Conservation (phyloP, 2,888 invertebrate species). For the Gymnosoma rotundatum region DNA sequence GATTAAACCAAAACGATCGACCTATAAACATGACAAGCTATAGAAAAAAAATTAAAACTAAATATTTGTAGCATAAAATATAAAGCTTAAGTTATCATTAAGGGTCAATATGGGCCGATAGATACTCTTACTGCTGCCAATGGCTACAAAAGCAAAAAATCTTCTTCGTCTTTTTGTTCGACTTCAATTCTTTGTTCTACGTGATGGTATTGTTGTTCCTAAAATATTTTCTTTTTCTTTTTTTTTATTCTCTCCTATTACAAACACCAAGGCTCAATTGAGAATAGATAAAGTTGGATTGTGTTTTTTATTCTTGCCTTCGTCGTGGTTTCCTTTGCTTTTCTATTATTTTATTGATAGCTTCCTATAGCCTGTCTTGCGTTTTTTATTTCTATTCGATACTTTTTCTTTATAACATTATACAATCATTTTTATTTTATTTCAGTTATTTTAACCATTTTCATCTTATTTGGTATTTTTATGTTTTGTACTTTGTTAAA, state of each 20-base stretch:
- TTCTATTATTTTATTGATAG: constrained; percentile 35
- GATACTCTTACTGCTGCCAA: constrained; percentile 40
- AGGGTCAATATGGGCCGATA: constrained; percentile 75
- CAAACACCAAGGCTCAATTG: constrained; percentile 76
- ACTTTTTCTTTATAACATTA: constrained; percentile 22
- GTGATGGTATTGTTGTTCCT: constrained; percentile 40
- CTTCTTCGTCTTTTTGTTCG: constrained; percentile 27
- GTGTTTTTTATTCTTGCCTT: constrained; percentile 65
- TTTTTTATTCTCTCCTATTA: constrained; percentile 7
- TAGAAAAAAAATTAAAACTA: neutral
- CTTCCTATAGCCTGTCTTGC: constrained; percentile 27
- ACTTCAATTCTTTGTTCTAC: constrained; percentile 18
- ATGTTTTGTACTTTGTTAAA: constrained; percentile 64
- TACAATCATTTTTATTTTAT: constrained; percentile 50
- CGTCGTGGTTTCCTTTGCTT: constrained; percentile 44
- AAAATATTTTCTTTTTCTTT: constrained; percentile 34
- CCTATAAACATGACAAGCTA: constrained; percentile 50
- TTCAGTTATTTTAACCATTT: constrained; percentile 45
- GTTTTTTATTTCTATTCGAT: constrained; percentile 24
- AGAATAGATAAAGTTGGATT: constrained; percentile 80
- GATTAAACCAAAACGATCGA: constrained; percentile 55
- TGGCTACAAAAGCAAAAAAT: constrained; percentile 9
- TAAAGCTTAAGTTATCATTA: constrained; percentile 78
- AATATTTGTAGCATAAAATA: constrained; percentile 70
- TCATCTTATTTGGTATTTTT: constrained; percentile 55